Percentiles rank a stretch among this genome's conserved stretches.
Conservation (phyloP, 2,113 vertebrate species). For the Lepus americanus region DNA sequence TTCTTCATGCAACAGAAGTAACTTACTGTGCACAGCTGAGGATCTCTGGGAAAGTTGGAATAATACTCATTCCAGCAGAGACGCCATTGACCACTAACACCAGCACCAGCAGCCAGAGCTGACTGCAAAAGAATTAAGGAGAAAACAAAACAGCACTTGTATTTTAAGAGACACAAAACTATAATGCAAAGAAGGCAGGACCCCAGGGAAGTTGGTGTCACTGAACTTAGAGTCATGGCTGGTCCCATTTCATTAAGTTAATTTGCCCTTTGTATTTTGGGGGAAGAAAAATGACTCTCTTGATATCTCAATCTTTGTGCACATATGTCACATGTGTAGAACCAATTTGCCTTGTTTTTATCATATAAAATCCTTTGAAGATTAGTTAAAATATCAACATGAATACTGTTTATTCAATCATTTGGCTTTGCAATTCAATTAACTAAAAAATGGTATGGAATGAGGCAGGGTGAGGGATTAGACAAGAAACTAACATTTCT, state of each 20-base stretch:
- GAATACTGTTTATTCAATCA: not conserved
- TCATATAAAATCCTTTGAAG: not conserved
- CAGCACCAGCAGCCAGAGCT: slow-evolving; percentile 94
- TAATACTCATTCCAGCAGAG: slow-evolving; percentile 92
- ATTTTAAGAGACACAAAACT: slow-evolving; percentile 6
- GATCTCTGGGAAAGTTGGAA: slow-evolving; percentile 95
- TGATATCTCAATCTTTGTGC: not conserved
- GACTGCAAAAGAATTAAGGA: slow-evolving; percentile 87
- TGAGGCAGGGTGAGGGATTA: not conserved
- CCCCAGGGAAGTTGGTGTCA: not conserved
- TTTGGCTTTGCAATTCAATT: not conserved
- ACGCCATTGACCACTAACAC: slow-evolving; percentile 92
- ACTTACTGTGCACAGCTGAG: slow-evolving; percentile 95
- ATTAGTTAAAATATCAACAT: not conserved
- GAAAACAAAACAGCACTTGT: slow-evolving; percentile 36
- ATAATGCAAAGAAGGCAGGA: not conserved
- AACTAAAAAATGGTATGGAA: not conserved
- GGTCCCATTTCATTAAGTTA: not conserved
- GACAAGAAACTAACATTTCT: not conserved
- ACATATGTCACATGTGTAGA: not conserved
- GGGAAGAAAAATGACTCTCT: not conserved
- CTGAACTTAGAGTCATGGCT: too few relatives aligned
- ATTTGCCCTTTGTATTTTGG: not conserved
- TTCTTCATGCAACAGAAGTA: not conserved
- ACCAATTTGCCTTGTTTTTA: not conserved